phyloP scores from a whole-genome alignment of 2,888 invertebrate genomes.

The Drosophila tanythrix region DNA sequence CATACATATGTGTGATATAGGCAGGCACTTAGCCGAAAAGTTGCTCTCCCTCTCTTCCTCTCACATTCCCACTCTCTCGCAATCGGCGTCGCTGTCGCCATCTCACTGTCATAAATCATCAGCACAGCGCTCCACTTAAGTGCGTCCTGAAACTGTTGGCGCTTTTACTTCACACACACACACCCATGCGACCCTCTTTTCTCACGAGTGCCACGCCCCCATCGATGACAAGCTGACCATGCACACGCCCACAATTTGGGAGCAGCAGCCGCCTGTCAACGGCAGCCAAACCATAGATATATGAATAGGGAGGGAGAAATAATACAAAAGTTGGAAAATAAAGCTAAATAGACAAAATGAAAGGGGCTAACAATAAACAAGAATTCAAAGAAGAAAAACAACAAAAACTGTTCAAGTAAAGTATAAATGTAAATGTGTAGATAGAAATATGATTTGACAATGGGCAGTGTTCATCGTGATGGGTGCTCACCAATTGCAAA shows the following conservation, averaged over 20 bases:
- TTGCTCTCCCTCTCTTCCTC: slow-evolving; percentile 9
- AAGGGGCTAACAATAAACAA: slow-evolving; percentile 32
- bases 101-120: slow-evolving; percentile 73
- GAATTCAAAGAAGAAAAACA: slow-evolving; percentile 33
- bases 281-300: slow-evolving; percentile 40
- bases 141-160: slow-evolving; percentile 77
- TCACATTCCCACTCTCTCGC: slow-evolving; percentile 9
- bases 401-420: slow-evolving; percentile 31
- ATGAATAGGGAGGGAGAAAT: slow-evolving; percentile 5
- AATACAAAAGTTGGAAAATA: slow-evolving; percentile 30
- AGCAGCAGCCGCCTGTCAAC: slow-evolving; percentile 55
- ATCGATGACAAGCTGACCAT: slow-evolving; percentile 61
- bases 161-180: slow-evolving; percentile 66
- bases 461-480: slow-evolving; percentile 32
- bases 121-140: slow-evolving; percentile 77
- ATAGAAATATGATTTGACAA: slow-evolving; percentile 53
- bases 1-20: slow-evolving; percentile 10
- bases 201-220: slow-evolving; percentile 51
- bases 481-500: slow-evolving; percentile 52
- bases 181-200: not conserved
- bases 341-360: slow-evolving; percentile 5
- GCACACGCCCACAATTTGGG: slow-evolving; percentile 54
- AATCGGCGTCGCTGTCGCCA: slow-evolving; percentile 10
- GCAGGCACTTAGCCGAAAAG: slow-evolving; percentile 63
- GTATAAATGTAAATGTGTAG: slow-evolving; percentile 25